phyloP scores from a whole-genome alignment of 2,797 vertebrate species.

The Neosalanx taihuensis region DNA sequence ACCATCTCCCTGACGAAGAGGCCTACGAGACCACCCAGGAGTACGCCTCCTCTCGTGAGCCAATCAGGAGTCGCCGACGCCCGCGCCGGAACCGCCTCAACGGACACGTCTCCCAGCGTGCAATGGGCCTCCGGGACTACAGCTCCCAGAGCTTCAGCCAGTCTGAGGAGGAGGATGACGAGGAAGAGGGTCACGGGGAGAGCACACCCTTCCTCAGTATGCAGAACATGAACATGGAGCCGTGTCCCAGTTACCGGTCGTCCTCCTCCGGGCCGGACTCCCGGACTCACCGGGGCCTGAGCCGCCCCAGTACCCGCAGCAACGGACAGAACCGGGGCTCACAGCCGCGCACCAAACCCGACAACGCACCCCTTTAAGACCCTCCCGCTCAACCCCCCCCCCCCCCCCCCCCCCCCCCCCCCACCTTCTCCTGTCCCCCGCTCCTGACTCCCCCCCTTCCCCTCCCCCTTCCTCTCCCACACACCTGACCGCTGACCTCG shows the following conservation, averaged over 20 bases:
- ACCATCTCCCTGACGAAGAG: conserved; percentile 89
- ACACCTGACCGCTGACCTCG: conserved; percentile 52
- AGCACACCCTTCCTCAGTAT: conserved; percentile 97
- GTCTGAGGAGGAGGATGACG: conserved; percentile 88
- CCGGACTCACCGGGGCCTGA: conserved; percentile 88
- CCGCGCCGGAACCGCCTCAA: conserved; percentile 88
- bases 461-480: conserved; percentile 51
- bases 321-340: conserved; percentile 80
- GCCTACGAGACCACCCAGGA: conserved; percentile 97
- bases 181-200: conserved; percentile 79
- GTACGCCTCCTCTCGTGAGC: conserved; percentile 86
- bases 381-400: conserved; percentile 3
- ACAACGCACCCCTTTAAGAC: conserved; percentile 90
- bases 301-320: conserved; percentile 78
- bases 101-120: conserved; percentile 85
- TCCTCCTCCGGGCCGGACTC: conserved; percentile 77
- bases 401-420: not conserved
- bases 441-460: conserved; percentile 38
- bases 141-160: conserved; percentile 91
- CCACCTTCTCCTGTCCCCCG: conserved; percentile 32
- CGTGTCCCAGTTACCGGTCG: conserved; percentile 77
- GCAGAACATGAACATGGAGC: conserved; percentile 84
- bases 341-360: conserved; percentile 78
- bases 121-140: conserved; percentile 84
- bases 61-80: conserved; percentile 84